Conservation (phyloP, 2,113 vertebrate species). For the Orycteropus afer region DNA sequence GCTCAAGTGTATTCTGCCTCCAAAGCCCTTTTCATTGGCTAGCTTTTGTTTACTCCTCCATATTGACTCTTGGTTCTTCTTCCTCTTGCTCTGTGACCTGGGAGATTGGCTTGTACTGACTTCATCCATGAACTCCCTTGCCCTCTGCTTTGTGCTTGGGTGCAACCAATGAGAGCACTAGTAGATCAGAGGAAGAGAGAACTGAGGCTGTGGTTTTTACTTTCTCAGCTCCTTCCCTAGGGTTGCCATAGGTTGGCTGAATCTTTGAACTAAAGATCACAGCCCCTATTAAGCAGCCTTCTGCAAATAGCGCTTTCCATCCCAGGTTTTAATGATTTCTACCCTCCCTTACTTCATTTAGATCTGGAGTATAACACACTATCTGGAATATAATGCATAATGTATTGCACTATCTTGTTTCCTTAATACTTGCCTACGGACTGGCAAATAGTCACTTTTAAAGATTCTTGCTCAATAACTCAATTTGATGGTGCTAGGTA, state of each 20-base stretch:
- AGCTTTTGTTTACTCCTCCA: fast-evolving
- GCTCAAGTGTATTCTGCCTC: neutral
- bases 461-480: neutral
- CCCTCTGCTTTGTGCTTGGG: neutral
- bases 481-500: neutral
- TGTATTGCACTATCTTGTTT: neutral
- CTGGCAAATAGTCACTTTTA: constrained; percentile 3
- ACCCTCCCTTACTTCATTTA: neutral
- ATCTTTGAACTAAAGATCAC: neutral
- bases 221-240: neutral
- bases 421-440: neutral
- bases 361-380: neutral
- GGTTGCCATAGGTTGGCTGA: neutral
- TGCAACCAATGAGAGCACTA: neutral
- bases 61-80: neutral
- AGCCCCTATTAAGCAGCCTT: neutral
- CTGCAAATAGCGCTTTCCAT: neutral
- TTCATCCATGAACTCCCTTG: neutral
- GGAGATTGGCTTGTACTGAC: neutral
- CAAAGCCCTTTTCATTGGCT: neutral
- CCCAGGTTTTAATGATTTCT: neutral
- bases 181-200: neutral
- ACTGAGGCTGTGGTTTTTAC: neutral
- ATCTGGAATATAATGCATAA: neutral
- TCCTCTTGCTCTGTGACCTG: neutral